phyloP scores from a whole-genome alignment of 2,888 invertebrate genomes.

The Tenthredo notha region DNA sequence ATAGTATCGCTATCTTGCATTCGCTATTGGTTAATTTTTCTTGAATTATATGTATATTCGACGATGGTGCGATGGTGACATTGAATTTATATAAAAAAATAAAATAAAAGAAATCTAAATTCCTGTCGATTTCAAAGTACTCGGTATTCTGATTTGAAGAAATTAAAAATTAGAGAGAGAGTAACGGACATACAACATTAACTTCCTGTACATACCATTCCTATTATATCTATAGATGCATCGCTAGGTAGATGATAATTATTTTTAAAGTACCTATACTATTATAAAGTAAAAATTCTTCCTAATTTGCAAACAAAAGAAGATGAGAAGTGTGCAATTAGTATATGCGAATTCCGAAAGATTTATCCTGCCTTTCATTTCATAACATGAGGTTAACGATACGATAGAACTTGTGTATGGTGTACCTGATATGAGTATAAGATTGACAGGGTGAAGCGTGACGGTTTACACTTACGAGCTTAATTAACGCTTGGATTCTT shows the following conservation, averaged over 20 bases:
- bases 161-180: neutral
- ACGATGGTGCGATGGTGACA: conserved; percentile 12
- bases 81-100: conserved; percentile 1
- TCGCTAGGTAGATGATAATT: conserved; percentile 1
- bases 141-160: neutral
- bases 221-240: neutral
- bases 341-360: conserved; percentile 22
- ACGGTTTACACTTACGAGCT: conserved; percentile 17
- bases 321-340: conserved; percentile 3
- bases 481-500: neutral
- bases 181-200: neutral
- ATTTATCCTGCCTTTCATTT: conserved; percentile 34
- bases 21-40: conserved; percentile 32
- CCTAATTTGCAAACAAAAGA: conserved; percentile 19
- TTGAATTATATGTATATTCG: neutral
- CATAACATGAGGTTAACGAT: neutral
- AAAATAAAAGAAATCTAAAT: conserved; percentile 11
- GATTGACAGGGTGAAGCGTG: conserved; percentile 13
- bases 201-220: neutral
- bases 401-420: neutral
- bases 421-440: conserved; percentile 10
- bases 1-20: neutral
- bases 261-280: neutral
- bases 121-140: conserved; percentile 6
- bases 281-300: conserved; percentile 5